phyloP scores from a whole-genome alignment of 2,113 vertebrate genomes.

The Chunga burmeisteri region DNA sequence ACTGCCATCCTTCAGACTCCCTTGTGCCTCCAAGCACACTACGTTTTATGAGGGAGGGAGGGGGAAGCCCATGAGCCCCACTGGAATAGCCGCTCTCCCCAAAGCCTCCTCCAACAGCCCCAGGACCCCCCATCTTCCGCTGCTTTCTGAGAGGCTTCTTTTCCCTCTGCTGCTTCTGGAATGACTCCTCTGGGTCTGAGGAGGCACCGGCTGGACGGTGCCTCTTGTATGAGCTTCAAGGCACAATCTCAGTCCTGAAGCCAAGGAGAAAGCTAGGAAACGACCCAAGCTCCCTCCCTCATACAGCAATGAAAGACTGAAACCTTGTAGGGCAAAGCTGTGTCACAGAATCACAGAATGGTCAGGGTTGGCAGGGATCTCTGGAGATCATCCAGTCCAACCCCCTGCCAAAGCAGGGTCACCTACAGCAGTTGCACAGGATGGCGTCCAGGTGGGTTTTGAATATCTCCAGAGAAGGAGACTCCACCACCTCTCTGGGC shows the following conservation, averaged over 20 bases:
- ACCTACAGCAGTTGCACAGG: no score
- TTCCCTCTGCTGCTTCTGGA: background rate
- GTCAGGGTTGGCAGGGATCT: no score
- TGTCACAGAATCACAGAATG: no score
- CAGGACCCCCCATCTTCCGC: rapidly evolving
- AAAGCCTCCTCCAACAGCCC: background rate
- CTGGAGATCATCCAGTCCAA: no score
- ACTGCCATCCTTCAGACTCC: background rate
- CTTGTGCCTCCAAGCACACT: background rate
- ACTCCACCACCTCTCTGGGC: no score
- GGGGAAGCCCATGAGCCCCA: background rate
- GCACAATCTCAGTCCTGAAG: background rate
- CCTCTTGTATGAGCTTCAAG: background rate
- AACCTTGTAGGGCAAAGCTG: background rate
- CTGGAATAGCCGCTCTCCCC: background rate
- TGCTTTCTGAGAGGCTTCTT: background rate
- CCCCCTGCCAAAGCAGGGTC: no score
- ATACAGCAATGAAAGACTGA: background rate
- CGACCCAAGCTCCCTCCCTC: background rate
- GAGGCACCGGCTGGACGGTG: background rate
- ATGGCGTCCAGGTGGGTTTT: no score
- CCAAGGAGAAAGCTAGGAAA: background rate
- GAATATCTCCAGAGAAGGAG: no score
- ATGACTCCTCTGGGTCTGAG: background rate
- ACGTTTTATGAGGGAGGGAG: background rate